Conservation (phyloP, 1,140 invertebrate species). For the Helicoverpa zea region DNA sequence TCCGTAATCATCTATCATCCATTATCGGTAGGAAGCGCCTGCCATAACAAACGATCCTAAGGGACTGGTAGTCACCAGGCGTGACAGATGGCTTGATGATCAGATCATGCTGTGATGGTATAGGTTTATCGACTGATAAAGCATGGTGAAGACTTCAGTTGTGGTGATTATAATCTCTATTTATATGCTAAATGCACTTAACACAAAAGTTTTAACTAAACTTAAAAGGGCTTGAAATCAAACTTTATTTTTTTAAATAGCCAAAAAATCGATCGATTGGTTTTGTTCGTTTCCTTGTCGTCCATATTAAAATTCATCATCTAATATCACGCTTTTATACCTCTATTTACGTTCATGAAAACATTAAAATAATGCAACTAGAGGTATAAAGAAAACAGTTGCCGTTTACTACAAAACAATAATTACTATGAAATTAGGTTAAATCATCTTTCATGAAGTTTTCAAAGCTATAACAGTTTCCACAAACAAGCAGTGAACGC, state of each 20-base stretch:
- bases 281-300: no score
- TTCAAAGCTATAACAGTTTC: slow-evolving; percentile 12
- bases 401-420: neutral
- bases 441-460: neutral
- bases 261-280: no score
- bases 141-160: neutral
- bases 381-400: no score
- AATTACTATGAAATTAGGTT: neutral
- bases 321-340: no score
- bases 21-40: slow-evolving; percentile 29
- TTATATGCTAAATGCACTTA: no score
- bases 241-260: no score
- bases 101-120: neutral
- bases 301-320: no score
- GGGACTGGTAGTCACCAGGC: slow-evolving; percentile 11
- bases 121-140: neutral
- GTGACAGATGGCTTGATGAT: slow-evolving; percentile 26
- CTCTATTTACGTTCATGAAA: no score
- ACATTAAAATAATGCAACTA: no score
- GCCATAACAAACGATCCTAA: slow-evolving; percentile 30
- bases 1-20: slow-evolving; percentile 34
- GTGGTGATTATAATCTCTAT: no score
- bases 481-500: slow-evolving; percentile 28
- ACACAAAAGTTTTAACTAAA: no score
- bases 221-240: no score